These are phyloP conservation scores for Podiceps cristatus DNA, from an alignment of 2,113 vertebrate genomes.

Conservation along the genomic window DNA sequence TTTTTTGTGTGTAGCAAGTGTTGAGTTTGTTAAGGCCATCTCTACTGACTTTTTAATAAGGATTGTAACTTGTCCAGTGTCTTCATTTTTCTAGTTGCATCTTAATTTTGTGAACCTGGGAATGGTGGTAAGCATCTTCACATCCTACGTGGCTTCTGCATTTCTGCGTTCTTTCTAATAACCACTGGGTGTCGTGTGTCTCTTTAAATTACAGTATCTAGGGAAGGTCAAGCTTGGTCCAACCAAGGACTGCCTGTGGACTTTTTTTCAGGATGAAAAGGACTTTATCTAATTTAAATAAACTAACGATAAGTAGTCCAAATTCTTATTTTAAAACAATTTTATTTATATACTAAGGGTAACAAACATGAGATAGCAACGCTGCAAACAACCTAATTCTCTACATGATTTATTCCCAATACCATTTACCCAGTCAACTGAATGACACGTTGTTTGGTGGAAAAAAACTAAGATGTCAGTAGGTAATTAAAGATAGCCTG, in stretches of 20 bases:
- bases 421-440: background rate
- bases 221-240: background rate
- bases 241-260: background rate
- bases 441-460: background rate
- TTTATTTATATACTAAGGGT: background rate
- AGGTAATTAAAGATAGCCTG: background rate
- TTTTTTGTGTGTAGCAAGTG: background rate
- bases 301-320: background rate
- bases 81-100: background rate
- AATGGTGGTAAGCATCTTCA: background rate
- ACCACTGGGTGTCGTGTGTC: conserved; percentile 60
- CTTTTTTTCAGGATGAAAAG: background rate
- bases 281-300: background rate
- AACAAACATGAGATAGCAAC: background rate
- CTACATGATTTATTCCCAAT: background rate
- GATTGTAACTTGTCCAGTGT: background rate
- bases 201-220: background rate
- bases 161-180: background rate
- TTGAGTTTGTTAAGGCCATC: background rate
- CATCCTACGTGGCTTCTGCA: background rate
- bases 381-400: background rate
- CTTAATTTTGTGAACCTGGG: background rate
- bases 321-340: background rate
- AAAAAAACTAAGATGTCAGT: background rate
- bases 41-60: background rate